Evolutionary conservation across 2,797 vertebrate species (phyloP).

Genomic region (Paedocypris micromegethes): DNA sequence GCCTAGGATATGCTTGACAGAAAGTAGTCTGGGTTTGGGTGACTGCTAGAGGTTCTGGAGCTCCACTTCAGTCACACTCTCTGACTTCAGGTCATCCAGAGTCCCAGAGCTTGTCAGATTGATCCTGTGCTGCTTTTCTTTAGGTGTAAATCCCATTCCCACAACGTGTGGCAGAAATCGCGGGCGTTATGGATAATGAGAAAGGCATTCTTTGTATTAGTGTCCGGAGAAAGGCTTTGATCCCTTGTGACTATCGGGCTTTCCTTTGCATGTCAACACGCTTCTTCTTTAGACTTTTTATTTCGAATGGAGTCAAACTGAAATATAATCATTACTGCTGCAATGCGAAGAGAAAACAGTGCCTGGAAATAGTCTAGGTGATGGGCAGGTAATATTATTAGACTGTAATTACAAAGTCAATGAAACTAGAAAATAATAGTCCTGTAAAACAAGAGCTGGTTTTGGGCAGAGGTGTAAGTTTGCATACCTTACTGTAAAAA

Average conservation of each 20-base stretch:
- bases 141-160: constrained; percentile 38
- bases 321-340: too few relatives aligned
- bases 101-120: constrained; percentile 35
- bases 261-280: not conserved
- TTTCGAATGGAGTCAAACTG: not conserved
- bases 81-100: constrained; percentile 37
- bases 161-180: constrained; percentile 20
- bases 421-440: too few relatives aligned
- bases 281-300: constrained; percentile 3
- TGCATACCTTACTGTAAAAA: too few relatives aligned
- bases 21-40: constrained; percentile 33
- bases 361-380: too few relatives aligned
- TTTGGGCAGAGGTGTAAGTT: too few relatives aligned
- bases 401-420: too few relatives aligned
- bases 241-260: constrained; percentile 6
- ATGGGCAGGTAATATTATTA: too few relatives aligned
- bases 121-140: constrained; percentile 35
- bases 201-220: constrained; percentile 29
- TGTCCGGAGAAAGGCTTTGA: constrained; percentile 9
- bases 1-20: constrained; percentile 35
- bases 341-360: too few relatives aligned
- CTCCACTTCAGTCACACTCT: constrained; percentile 28
- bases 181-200: constrained; percentile 22
- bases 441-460: too few relatives aligned
- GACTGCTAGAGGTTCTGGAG: constrained; percentile 33